These are phyloP conservation scores for Pelecanoides urinatrix DNA, from an alignment of 2,113 vertebrate species.

Conservation along the genomic window DNA sequence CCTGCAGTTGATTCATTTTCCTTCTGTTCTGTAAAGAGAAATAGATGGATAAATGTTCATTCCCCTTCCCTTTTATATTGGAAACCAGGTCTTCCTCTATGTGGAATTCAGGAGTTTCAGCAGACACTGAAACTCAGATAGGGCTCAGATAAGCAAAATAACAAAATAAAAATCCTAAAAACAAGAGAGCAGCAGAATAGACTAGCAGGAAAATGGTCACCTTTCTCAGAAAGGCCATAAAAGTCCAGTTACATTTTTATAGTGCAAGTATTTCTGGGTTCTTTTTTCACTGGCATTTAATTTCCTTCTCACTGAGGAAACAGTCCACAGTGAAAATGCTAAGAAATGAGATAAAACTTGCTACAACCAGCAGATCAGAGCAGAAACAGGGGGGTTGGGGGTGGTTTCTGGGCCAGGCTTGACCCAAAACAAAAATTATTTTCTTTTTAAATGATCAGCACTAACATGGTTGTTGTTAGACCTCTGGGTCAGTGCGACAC, in stretches of 20 bases:
- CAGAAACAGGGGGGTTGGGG: neutral
- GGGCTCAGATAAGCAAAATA: neutral
- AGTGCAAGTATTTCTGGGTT: neutral
- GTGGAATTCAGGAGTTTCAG: neutral
- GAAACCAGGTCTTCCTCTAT: neutral
- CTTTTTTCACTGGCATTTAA: neutral
- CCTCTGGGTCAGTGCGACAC: neutral
- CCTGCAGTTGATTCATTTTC: conserved; percentile 68
- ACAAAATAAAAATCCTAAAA: neutral
- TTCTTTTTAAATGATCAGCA: neutral
- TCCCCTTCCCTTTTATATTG: neutral
- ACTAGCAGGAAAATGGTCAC: neutral
- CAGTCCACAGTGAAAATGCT: neutral
- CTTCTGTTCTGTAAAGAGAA: neutral
- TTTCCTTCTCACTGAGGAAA: neutral
- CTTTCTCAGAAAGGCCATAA: neutral
- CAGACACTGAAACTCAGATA: neutral
- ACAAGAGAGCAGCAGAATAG: neutral
- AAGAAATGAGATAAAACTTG: neutral
- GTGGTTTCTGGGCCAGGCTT: neutral
- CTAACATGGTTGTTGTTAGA: neutral
- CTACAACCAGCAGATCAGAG: neutral
- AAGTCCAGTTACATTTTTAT: neutral
- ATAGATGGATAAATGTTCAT: neutral
- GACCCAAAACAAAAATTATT: neutral